Percentiles rank a stretch among this genome's conserved stretches.
Evolutionary conservation across 2,113 vertebrate genomes (phyloP).

Genomic region (Paraplagusia blochii): DNA sequence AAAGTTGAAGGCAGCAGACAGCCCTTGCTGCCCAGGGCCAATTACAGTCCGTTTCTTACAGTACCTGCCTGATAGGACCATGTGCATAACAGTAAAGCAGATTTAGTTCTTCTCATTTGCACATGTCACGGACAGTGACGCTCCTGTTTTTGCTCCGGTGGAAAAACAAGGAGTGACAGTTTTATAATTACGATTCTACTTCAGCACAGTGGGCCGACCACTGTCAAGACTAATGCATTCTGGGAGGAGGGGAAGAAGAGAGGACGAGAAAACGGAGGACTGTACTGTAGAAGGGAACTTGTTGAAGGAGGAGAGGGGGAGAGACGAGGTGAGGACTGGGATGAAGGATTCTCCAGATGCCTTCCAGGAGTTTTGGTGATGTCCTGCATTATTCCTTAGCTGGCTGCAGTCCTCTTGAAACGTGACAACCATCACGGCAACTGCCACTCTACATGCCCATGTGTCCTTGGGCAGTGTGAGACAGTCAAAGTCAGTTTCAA

Average conservation of each 20-base stretch:
- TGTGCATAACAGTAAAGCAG: constrained; percentile 28
- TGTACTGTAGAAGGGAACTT: not conserved
- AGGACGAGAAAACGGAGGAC: not conserved
- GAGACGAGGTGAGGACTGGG: not conserved
- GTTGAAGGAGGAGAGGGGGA: constrained; percentile 3
- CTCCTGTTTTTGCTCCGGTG: constrained; percentile 27
- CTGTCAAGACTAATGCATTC: constrained; percentile 62
- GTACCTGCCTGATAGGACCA: not conserved
- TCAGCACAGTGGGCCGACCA: constrained; percentile 38
- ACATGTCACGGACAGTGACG: constrained; percentile 29
- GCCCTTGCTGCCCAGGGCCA: no score
- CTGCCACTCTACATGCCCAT: no score
- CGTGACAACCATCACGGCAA: no score
- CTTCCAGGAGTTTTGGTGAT: no score
- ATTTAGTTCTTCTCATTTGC: constrained; percentile 23
- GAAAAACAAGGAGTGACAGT: constrained; percentile 64
- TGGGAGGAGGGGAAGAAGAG: not conserved
- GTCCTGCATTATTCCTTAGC: no score
- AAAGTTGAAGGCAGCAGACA: no score
- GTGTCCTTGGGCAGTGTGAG: no score
- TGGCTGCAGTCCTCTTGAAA: no score
- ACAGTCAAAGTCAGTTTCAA: constrained; percentile 10
- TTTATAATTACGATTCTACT: constrained; percentile 66
- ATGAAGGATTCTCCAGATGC: not conserved
- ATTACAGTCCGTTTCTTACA: no score